Conservation (phyloP, 2,113 vertebrate genomes). For the Mirza zaza region DNA sequence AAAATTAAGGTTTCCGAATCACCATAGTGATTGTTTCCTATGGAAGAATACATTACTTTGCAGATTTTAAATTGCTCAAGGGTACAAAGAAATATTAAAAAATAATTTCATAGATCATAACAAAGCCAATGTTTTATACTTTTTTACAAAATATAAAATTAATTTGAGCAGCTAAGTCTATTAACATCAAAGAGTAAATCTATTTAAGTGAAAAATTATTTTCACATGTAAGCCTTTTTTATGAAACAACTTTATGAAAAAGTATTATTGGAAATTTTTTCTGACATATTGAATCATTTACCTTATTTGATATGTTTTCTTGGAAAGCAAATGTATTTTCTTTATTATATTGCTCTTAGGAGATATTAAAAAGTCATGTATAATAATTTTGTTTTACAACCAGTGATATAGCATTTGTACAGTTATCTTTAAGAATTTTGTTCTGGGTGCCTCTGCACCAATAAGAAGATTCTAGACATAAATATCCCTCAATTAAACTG, state of each 20-base stretch:
- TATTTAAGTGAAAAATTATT: slow-evolving; percentile 67
- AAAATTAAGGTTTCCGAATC: slow-evolving; percentile 57
- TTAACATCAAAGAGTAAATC: slow-evolving; percentile 73
- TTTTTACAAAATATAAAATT: slow-evolving; percentile 44
- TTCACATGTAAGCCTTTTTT: slow-evolving; percentile 46
- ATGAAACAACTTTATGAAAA: slow-evolving; percentile 58
- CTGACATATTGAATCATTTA: slow-evolving; percentile 56
- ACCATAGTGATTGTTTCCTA: slow-evolving; percentile 2
- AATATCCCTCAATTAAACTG: not conserved
- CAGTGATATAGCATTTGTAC: not conserved
- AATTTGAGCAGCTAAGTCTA: slow-evolving; percentile 68
- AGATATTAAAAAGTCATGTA: slow-evolving; percentile 70
- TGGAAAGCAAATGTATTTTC: slow-evolving; percentile 67
- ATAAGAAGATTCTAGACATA: not conserved
- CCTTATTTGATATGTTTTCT: slow-evolving; percentile 71
- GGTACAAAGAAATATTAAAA: slow-evolving; percentile 70
- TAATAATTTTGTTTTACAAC: slow-evolving; percentile 56
- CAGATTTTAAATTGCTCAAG: slow-evolving; percentile 69
- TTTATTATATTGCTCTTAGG: slow-evolving; percentile 51
- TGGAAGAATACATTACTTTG: slow-evolving; percentile 48
- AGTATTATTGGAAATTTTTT: slow-evolving; percentile 66
- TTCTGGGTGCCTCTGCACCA: not conserved
- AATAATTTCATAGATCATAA: slow-evolving; percentile 27
- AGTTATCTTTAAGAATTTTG: slow-evolving; percentile 1
- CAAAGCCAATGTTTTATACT: slow-evolving; percentile 54